phyloP scores from a whole-genome alignment of 1,140 invertebrate species.

The Manduca sexta region DNA sequence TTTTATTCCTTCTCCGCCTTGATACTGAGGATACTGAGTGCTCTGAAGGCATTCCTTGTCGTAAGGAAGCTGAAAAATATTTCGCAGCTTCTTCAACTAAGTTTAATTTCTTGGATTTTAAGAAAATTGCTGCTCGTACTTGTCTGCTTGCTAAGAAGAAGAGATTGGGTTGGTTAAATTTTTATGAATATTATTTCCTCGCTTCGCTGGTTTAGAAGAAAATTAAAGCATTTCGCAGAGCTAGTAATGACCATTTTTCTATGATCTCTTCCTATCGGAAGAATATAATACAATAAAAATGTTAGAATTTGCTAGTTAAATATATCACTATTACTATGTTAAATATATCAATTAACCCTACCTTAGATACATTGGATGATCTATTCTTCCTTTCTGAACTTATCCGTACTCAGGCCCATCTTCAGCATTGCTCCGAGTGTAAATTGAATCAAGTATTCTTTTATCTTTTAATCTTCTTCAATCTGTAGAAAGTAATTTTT shows the following conservation, averaged over 20 bases:
- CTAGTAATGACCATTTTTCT: background rate
- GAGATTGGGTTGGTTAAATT: background rate
- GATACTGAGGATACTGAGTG: background rate
- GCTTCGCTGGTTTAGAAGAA: conserved; percentile 18
- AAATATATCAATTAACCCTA: background rate
- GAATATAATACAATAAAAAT: too few species aligned
- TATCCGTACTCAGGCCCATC: background rate
- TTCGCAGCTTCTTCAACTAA: background rate
- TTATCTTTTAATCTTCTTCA: background rate
- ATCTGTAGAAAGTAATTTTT: conserved; percentile 8
- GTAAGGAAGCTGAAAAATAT: background rate
- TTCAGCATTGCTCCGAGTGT: conserved; percentile 12
- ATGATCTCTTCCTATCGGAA: background rate
- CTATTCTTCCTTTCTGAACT: conserved; percentile 7
- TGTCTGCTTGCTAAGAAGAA: background rate
- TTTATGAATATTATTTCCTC: background rate
- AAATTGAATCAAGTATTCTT: conserved; percentile 14
- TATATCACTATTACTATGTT: background rate
- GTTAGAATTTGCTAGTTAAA: conserved; percentile 4
- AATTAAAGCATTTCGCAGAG: conserved; percentile 16
- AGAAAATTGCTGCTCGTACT: background rate
- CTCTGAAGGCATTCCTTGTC: background rate
- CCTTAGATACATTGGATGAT: conserved; percentile 1
- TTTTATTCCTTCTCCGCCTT: background rate
- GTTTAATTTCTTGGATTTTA: background rate